Base-by-base conservation (phyloP, 2,113 vertebrate genomes). In the Hippocampus abdominalis region DNA sequence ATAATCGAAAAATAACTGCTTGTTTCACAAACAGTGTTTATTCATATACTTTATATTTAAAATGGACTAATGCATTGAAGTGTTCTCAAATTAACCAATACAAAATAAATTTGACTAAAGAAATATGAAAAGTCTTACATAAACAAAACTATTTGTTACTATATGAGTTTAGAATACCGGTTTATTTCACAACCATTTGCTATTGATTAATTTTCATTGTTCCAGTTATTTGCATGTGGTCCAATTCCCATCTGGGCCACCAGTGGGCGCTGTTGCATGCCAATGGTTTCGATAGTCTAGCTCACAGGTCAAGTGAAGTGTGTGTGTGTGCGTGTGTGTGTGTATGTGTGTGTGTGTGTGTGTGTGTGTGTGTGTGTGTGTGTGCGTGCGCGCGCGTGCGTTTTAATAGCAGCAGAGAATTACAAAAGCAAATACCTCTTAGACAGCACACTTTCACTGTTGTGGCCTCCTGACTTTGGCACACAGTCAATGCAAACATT, bases 401-500 rank as follows among this genome's bases (percentile, higher is more conserved):
- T 44, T 16, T n/a, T 16, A 46, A 25, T 64, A 46, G 40, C 40
- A 64, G 63, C 63, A 44, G n/a, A 64, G 21, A 40, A 44, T 46
- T 64, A 59, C 40, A 46, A 44, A 44, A 16, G 27, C 27, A 59
- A 59, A 12, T 25, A 36, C 32, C 32, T 36, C 32, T 36, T 36
- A 25, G 54, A 56, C 9, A 56, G 54, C 10, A 42, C 21, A 40
- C 40, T 9, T 1, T 62, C 18, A 39, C 32, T 40, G 61, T 23
- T 42, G n/a, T 42, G 39, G 61, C 63, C 21, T 25, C 63, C 12
- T 23, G 63, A 64, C 23, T 64, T 64, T 64, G 63, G 63, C 63
- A 23, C 63, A 64, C n/a, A 23, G 40, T 44, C 21, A 44, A 44
- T 25, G 39, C n/a, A 46, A 44, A 64, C 27, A 32, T 15, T 2